Base-by-base conservation (phyloP, 2,797 vertebrate genomes). In the Babyrousa celebensis region DNA sequence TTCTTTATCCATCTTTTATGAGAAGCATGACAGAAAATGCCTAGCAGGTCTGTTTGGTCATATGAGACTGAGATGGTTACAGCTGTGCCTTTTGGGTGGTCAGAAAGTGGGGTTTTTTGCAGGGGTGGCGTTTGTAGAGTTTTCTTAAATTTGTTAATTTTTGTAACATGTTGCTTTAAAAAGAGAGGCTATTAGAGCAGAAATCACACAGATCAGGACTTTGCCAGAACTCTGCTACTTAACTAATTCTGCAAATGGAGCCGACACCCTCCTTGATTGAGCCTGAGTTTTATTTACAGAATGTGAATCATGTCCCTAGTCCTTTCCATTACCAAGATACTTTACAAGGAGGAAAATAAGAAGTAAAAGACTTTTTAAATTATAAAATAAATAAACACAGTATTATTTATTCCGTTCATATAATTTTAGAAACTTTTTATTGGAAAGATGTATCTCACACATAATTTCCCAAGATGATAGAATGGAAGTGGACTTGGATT, bases 401-500 rank as follows among this genome's bases (percentile, higher is more conserved):
- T 67, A 72, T 68, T 82, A 58, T 40, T 68, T 63, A 58, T 68
- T 94, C 67, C 27, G 60, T 36, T 87, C 52, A 67, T 29, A 63
- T 86, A 83, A 79, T 56, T 74, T 89, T 82, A 75, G 77, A 94
- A 79, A 84, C 18, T 40, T 87, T 67, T 77, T 88, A 18, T 75
- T 94, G 58, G 48, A 86, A 84, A 12, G 20, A 48, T 67, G 6
- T 60, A 4, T 84, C 29, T 78, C 14, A 27, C 6, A 65, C 54
- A 23, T 32, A 75, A 63, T 74, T 85, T 72, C 75, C 43, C 62
- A 79, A 68, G 85, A 54, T 60, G n/a, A 52, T 89, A 56, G 15
- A 43, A 29, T 25, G 86, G 62, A 12, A 17, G 10, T 71, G 15
- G 94, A 60, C 23, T 54, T 74, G 29, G 18, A n/a, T n/a, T 78